phyloP scores from a whole-genome alignment of 2,888 invertebrate species.

The Pyrgus malvae region DNA sequence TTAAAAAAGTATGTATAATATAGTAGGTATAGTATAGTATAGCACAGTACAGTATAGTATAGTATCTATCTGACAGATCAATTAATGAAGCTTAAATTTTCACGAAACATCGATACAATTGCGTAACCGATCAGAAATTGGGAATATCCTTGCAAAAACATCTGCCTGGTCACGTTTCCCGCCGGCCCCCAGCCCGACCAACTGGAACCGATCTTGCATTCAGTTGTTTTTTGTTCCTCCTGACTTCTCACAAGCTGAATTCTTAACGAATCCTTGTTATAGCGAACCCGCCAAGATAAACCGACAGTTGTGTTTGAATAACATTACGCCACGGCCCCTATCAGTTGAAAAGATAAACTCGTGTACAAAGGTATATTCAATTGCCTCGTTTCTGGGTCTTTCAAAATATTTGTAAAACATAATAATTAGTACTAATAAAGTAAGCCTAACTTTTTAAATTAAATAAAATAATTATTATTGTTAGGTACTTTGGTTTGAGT shows the following conservation, averaged over 20 bases:
- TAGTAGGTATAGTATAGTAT: too few relatives aligned
- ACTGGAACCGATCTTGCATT: slow-evolving; percentile 60
- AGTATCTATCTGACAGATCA: too few relatives aligned
- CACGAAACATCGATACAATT: too few relatives aligned
- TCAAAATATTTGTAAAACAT: not conserved
- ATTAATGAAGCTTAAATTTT: too few relatives aligned
- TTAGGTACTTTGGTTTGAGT: too few relatives aligned
- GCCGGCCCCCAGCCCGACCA: slow-evolving; percentile 41
- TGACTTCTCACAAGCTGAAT: slow-evolving; percentile 41
- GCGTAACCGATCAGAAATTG: too few relatives aligned
- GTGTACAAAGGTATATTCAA: not conserved
- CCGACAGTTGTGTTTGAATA: slow-evolving; percentile 24
- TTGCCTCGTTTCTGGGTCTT: not conserved
- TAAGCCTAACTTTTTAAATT: too few relatives aligned
- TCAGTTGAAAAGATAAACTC: slow-evolving; percentile 12
- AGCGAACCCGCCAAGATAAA: slow-evolving; percentile 30
- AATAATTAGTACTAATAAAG: too few relatives aligned
- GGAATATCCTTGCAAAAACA: not conserved
- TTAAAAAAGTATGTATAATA: too few relatives aligned
- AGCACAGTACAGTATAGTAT: too few relatives aligned
- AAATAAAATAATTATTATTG: too few relatives aligned
- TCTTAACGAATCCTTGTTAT: slow-evolving; percentile 47
- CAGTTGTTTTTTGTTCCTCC: slow-evolving; percentile 63
- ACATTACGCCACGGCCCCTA: slow-evolving; percentile 15
- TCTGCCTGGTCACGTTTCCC: slow-evolving; percentile 32